Percentiles rank a stretch among this genome's conserved stretches.
Conservation (phyloP, 2,113 vertebrate species). For the Rafetus swinhoei region DNA sequence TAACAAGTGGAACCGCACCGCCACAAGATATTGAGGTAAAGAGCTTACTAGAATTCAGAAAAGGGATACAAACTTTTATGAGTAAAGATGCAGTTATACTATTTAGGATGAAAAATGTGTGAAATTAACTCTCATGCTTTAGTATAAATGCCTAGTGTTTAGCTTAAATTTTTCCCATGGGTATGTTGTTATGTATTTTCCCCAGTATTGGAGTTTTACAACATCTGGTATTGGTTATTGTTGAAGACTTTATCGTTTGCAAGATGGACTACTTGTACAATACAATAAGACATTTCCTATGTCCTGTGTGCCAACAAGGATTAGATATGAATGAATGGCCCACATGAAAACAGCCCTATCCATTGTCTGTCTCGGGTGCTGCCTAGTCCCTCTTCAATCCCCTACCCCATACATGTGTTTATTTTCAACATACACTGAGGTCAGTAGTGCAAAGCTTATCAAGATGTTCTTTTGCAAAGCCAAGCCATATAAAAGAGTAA, state of each 20-base stretch:
- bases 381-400: background rate
- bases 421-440: background rate
- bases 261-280: background rate
- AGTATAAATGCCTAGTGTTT: background rate
- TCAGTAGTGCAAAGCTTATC: background rate
- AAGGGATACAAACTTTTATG: background rate
- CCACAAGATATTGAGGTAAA: background rate
- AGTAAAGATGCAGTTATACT: background rate
- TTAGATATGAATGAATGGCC: background rate
- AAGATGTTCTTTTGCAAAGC: background rate
- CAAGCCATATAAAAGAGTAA: background rate
- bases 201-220: background rate
- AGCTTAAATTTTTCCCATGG: background rate
- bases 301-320: background rate
- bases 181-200: background rate
- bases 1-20: background rate
- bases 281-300: background rate
- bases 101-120: background rate
- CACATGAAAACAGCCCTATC: background rate
- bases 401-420: background rate
- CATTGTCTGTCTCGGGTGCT: background rate
- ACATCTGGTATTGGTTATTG: background rate
- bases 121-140: background rate
- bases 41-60: background rate
- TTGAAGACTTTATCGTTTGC: background rate